Evolutionary conservation across 2,797 vertebrate species (phyloP).

Genomic region (Lutjanus argentimaculatus): DNA sequence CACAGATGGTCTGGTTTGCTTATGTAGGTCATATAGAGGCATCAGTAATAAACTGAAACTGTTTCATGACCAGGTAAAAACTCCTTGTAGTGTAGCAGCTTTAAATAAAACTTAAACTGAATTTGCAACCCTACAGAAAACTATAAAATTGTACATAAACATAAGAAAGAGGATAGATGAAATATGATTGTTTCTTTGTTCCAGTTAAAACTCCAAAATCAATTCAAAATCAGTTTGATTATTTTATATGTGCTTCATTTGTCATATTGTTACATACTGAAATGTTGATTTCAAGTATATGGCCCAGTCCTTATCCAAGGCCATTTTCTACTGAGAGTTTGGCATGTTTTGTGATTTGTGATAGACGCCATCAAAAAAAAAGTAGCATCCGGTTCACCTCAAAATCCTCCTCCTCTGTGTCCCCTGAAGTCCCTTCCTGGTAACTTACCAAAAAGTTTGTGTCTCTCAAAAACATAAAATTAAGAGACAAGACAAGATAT

Average conservation of each 20-base stretch:
- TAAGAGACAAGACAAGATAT: neutral
- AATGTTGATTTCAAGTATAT: neutral
- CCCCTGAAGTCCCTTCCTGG: neutral
- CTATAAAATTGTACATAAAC: neutral
- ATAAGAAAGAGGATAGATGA: neutral
- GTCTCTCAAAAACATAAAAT: neutral
- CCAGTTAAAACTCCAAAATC: neutral
- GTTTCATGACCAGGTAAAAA: too few species aligned
- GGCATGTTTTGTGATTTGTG: neutral
- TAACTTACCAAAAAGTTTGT: neutral
- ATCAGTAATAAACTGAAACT: too few species aligned
- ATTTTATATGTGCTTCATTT: neutral
- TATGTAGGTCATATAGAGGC: too few species aligned
- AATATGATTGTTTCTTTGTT: slow-evolving; percentile 7
- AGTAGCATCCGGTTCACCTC: neutral
- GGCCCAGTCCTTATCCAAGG: too few species aligned
- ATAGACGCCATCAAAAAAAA: neutral
- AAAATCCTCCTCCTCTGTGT: neutral
- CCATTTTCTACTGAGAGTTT: neutral
- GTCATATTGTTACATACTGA: neutral
- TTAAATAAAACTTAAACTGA: too few species aligned
- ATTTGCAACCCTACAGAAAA: neutral
- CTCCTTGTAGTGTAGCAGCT: too few species aligned
- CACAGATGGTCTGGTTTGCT: too few species aligned
- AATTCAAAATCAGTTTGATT: neutral